Conservation (phyloP, 2,113 vertebrate genomes). For the Stigmatopora argus region DNA sequence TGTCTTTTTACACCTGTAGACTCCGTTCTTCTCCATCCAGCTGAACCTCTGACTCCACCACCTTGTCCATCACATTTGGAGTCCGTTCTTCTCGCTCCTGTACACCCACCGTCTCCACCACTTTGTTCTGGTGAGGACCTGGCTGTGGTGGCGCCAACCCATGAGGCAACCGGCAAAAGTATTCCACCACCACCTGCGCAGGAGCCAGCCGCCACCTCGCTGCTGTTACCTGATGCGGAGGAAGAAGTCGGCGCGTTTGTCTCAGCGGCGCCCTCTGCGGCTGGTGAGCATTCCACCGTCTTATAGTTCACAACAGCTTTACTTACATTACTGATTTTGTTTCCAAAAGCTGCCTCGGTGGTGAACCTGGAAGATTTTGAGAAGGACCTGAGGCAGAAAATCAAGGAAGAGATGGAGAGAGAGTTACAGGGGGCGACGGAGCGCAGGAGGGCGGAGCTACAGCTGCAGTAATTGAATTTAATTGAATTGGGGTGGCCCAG, state of each 20-base stretch:
- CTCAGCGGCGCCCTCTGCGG: slow-evolving; percentile 21
- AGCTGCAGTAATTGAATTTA: slow-evolving; percentile 46
- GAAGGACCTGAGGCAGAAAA: slow-evolving; percentile 49
- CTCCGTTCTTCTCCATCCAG: not conserved
- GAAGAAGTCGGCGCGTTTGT: slow-evolving; percentile 17
- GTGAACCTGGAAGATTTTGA: slow-evolving; percentile 45
- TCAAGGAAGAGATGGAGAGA: slow-evolving; percentile 56
- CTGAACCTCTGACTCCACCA: not conserved
- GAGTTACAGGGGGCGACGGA: slow-evolving; percentile 58
- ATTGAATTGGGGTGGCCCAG: too few species aligned
- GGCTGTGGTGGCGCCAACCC: slow-evolving; percentile 3
- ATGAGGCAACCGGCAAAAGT: slow-evolving; percentile 8
- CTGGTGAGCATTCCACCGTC: slow-evolving; percentile 28
- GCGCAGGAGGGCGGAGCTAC: slow-evolving; percentile 52
- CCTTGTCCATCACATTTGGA: slow-evolving; percentile 8
- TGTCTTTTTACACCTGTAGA: not conserved
- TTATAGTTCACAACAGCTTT: not conserved
- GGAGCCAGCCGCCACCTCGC: slow-evolving; percentile 9
- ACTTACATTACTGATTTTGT: not conserved
- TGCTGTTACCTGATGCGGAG: slow-evolving; percentile 23
- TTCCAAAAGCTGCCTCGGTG: not conserved
- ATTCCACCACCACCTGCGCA: slow-evolving; percentile 1
- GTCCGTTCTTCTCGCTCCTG: not conserved
- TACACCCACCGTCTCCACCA: not conserved
- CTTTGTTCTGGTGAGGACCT: slow-evolving; percentile 17